Evolutionary conservation across 2,113 vertebrate species (phyloP).

Genomic region (Nycticryphes semicollaris): DNA sequence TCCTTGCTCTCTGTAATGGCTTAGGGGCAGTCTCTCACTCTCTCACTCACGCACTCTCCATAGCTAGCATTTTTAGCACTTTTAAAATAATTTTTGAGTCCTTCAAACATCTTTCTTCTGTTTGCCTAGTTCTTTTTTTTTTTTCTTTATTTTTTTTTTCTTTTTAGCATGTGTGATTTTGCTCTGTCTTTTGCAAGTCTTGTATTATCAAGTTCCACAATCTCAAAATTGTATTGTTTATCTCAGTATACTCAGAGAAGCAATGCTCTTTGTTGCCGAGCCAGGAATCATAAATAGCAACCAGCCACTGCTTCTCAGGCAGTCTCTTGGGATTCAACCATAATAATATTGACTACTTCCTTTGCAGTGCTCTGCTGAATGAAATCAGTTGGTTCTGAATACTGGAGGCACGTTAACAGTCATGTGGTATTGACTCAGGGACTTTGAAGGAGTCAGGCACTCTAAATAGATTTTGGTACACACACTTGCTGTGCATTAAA

Average conservation of each 20-base stretch:
- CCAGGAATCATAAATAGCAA: not conserved
- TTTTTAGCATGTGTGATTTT: not conserved
- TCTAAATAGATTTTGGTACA: not conserved
- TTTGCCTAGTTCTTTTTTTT: not conserved
- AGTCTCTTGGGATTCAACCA: not conserved
- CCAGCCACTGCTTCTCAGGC: not conserved
- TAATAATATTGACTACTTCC: not conserved
- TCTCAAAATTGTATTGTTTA: not conserved
- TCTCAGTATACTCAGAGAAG: not conserved
- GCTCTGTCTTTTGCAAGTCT: not conserved
- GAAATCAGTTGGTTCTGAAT: not conserved
- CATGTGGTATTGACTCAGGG: not conserved
- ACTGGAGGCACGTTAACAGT: accelerated
- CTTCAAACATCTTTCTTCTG: not conserved
- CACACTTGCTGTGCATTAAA: not conserved
- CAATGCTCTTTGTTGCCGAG: not conserved
- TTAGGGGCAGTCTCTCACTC: not conserved
- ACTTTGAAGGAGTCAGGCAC: not conserved
- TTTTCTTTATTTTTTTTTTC: not conserved
- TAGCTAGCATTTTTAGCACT: not conserved
- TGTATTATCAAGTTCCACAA: not conserved
- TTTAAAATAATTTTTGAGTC: not conserved
- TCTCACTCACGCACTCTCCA: not conserved
- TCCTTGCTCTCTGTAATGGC: not conserved
- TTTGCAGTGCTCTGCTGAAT: not conserved